These are phyloP conservation scores for Pseudopipra pipra DNA, from an alignment of 2,113 vertebrate species.

Conservation along the genomic window DNA sequence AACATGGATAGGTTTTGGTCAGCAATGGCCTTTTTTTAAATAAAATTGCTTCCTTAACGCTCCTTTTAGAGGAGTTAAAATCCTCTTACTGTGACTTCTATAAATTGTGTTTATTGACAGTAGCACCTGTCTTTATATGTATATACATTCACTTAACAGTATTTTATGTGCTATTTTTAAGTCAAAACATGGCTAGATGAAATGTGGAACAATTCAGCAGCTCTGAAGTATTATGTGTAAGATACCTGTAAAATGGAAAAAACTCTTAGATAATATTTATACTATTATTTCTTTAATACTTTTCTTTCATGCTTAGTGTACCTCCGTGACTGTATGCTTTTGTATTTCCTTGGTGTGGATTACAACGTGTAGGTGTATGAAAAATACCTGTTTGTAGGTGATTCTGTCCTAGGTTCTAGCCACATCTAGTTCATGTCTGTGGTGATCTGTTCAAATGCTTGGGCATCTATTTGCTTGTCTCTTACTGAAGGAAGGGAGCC, in stretches of 20 bases:
- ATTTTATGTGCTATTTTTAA: background rate
- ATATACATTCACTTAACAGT: background rate
- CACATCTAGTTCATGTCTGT: background rate
- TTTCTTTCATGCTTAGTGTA: background rate
- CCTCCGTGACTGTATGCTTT: background rate
- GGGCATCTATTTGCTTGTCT: background rate
- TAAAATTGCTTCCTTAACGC: background rate
- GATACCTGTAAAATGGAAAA: background rate
- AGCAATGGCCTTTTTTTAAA: background rate
- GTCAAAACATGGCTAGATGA: background rate
- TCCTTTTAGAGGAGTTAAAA: background rate
- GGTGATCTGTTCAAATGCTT: rapidly evolving
- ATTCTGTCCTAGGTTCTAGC: background rate
- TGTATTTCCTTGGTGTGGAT: background rate
- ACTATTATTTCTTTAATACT: background rate
- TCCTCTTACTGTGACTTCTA: background rate
- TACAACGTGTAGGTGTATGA: background rate
- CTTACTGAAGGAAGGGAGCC: background rate
- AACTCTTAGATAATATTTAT: background rate
- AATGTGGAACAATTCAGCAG: background rate
- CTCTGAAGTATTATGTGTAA: background rate
- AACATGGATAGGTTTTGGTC: background rate
- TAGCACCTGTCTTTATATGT: background rate
- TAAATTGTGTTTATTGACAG: background rate
- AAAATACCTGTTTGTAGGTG: rapidly evolving